phyloP scores from a whole-genome alignment of 2,113 vertebrate genomes.

The Pelecanus crispus region DNA sequence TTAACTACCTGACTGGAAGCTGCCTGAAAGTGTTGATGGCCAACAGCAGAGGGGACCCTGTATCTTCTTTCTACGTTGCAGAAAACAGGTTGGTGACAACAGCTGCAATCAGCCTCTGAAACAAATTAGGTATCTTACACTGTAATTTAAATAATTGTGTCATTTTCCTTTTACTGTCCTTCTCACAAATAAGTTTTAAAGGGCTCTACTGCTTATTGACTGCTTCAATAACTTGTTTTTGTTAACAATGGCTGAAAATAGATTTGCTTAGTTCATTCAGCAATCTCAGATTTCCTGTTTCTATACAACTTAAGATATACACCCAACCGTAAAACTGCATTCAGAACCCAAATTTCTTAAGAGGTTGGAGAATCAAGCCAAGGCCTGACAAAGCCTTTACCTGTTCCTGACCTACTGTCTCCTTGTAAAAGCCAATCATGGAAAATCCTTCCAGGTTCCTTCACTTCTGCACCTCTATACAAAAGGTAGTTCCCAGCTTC shows the following conservation, averaged over 20 bases:
- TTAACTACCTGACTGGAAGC: constrained; percentile 81
- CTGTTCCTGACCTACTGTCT: background rate
- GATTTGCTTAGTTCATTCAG: background rate
- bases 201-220: background rate
- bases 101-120: background rate
- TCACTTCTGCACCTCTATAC: background rate
- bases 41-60: constrained; percentile 58
- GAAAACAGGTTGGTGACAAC: constrained; percentile 75
- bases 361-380: background rate
- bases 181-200: background rate
- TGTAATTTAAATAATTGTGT: background rate
- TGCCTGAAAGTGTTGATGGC: constrained; percentile 81
- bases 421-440: background rate
- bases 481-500: background rate
- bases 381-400: background rate
- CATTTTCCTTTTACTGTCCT: background rate
- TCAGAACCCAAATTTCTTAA: background rate
- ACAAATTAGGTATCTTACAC: background rate
- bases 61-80: constrained; percentile 73
- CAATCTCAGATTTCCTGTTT: background rate
- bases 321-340: background rate
- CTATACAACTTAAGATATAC: background rate
- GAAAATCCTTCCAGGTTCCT: background rate
- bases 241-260: background rate
- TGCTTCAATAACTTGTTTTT: background rate